A percentile compares a stretch with the other conserved stretches of the same genome.
Conservation (phyloP, 2,113 vertebrate genomes). For the Carettochelys insculpta region DNA sequence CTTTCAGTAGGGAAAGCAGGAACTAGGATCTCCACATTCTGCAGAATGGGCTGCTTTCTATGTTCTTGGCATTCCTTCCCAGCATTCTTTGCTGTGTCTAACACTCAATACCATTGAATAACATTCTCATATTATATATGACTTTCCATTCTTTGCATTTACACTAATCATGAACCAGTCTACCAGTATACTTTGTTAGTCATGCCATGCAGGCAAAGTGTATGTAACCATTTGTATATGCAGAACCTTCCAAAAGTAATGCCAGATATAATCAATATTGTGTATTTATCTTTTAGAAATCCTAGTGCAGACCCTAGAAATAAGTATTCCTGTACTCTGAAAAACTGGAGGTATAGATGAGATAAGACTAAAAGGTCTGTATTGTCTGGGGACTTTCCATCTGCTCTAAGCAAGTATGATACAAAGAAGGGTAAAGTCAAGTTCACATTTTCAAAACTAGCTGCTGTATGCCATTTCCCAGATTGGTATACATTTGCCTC, state of each 20-base stretch:
- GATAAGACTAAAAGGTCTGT: background rate
- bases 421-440: background rate
- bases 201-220: background rate
- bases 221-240: background rate
- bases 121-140: background rate
- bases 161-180: background rate
- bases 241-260: background rate
- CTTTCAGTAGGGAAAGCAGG: background rate
- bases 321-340: background rate
- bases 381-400: background rate
- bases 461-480: background rate
- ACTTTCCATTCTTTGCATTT: background rate
- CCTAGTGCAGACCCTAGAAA: background rate
- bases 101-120: background rate
- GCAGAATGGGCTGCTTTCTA: background rate
- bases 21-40: background rate
- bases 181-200: background rate
- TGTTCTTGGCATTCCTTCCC: background rate
- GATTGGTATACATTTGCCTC: background rate
- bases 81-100: background rate
- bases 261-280: background rate
- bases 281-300: background rate
- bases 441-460: background rate
- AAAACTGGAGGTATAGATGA: background rate
- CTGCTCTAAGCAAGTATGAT: background rate